These are phyloP conservation scores for Oreochromis tanganicae DNA, from an alignment of 2,113 vertebrate genomes.

Conservation along the genomic window DNA sequence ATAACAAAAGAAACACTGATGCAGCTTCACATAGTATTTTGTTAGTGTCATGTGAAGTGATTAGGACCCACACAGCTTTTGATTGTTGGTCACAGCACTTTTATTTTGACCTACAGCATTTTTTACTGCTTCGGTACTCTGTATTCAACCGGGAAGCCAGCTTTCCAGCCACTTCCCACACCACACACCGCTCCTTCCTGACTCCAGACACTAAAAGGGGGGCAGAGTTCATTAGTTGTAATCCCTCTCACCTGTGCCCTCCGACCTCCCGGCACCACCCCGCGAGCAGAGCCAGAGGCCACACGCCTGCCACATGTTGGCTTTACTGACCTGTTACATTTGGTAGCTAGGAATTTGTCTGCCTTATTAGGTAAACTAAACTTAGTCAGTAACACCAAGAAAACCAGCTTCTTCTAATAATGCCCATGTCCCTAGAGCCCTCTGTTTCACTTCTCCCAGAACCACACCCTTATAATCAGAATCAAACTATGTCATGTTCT, in stretches of 20 bases:
- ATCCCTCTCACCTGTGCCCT: background rate
- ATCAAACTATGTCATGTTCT: background rate
- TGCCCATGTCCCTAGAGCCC: background rate
- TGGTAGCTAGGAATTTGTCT: background rate
- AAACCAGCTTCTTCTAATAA: background rate
- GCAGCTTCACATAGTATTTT: background rate
- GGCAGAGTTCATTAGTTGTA: background rate
- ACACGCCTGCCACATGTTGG: background rate
- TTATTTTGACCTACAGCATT: no score
- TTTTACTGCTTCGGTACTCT: no score
- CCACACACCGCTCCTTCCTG: background rate
- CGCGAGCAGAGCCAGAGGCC: background rate
- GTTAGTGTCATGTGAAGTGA: background rate
- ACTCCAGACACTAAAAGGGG: background rate
- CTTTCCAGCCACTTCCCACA: background rate
- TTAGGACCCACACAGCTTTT: background rate
- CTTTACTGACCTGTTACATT: background rate
- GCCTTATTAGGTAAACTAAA: background rate
- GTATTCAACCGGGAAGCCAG: background rate
- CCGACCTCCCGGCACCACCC: fast-evolving
- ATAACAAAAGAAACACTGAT: no score
- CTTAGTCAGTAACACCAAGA: background rate
- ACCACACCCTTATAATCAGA: background rate
- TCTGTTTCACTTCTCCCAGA: background rate
- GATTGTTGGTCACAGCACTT: background rate